Percentiles rank a stretch among this genome's conserved stretches.
These are phyloP conservation scores for Cygnus atratus DNA, from an alignment of 2,113 vertebrate genomes.

Conservation along the genomic window DNA sequence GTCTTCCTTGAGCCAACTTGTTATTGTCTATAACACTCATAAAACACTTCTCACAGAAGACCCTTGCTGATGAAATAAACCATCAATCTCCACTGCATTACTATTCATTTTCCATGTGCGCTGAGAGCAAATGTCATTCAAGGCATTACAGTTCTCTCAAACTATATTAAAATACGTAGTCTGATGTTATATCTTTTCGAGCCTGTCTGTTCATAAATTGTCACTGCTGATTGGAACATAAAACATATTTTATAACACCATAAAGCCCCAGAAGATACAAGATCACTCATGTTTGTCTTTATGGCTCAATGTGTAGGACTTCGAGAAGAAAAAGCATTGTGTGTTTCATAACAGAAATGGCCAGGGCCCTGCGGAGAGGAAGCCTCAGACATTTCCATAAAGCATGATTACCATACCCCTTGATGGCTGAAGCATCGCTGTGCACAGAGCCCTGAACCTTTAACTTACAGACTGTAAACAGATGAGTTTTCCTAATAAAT, in stretches of 20 bases:
- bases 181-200: slow-evolving; percentile 52
- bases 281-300: slow-evolving; percentile 76
- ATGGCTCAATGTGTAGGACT: slow-evolving; percentile 64
- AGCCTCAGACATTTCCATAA: slow-evolving; percentile 52
- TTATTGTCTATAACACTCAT: slow-evolving; percentile 63
- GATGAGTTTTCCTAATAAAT: slow-evolving; percentile 67
- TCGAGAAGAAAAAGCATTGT: slow-evolving; percentile 21
- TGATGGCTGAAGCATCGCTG: slow-evolving; percentile 25
- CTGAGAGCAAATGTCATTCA: slow-evolving; percentile 67
- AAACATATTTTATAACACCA: slow-evolving; percentile 72
- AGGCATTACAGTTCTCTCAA: slow-evolving; percentile 64
- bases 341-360: slow-evolving; percentile 43
- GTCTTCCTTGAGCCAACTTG: slow-evolving; percentile 58
- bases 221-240: slow-evolving; percentile 70
- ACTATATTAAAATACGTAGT: slow-evolving; percentile 71
- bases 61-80: slow-evolving; percentile 59
- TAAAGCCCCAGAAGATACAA: slow-evolving; percentile 73
- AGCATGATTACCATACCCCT: slow-evolving; percentile 48
- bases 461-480: slow-evolving; percentile 48
- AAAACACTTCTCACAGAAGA: slow-evolving; percentile 61
- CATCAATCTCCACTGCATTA: slow-evolving; percentile 61
- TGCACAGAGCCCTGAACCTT: slow-evolving; percentile 22
- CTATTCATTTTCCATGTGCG: slow-evolving; percentile 68
- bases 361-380: slow-evolving; percentile 1
- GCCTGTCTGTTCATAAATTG: slow-evolving; percentile 73